phyloP scores from a whole-genome alignment of 2,888 invertebrate species.

The Tupiocoris notatus region DNA sequence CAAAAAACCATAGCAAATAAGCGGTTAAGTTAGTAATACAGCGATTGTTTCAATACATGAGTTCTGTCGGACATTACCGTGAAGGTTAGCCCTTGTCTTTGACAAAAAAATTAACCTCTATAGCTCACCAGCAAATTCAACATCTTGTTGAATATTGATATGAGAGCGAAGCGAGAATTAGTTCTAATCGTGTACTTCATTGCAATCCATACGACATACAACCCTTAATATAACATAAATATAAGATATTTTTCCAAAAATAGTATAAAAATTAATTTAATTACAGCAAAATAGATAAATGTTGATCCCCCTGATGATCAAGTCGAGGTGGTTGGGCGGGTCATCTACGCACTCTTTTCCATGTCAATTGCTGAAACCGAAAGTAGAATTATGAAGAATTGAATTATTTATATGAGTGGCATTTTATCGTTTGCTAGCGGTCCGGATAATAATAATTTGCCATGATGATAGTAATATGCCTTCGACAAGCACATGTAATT shows the following conservation, averaged over 20 bases:
- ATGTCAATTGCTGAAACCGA: constrained; percentile 47
- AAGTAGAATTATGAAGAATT: not conserved
- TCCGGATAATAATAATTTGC: no score
- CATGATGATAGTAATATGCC: no score
- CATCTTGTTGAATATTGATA: not conserved
- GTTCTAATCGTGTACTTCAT: not conserved
- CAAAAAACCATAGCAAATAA: not conserved
- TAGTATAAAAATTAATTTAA: constrained; percentile 45
- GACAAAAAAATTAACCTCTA: no score
- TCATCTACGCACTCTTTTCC: constrained; percentile 49
- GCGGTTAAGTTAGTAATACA: not conserved
- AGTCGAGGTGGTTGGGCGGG: constrained; percentile 13
- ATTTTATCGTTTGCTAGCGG: no score
- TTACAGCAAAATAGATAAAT: constrained; percentile 45
- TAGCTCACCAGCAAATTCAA: not conserved
- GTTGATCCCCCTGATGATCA: constrained; percentile 37
- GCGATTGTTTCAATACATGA: not conserved
- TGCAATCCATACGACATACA: not conserved
- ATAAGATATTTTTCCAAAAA: constrained; percentile 38
- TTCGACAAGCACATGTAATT: no score
- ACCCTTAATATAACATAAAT: constrained; percentile 33
- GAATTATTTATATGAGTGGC: no score
- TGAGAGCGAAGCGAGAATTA: not conserved
- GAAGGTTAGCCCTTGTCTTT: no score
- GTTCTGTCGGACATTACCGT: not conserved